Base-by-base conservation (phyloP, 2,113 vertebrate species). In the Garra rufa region DNA sequence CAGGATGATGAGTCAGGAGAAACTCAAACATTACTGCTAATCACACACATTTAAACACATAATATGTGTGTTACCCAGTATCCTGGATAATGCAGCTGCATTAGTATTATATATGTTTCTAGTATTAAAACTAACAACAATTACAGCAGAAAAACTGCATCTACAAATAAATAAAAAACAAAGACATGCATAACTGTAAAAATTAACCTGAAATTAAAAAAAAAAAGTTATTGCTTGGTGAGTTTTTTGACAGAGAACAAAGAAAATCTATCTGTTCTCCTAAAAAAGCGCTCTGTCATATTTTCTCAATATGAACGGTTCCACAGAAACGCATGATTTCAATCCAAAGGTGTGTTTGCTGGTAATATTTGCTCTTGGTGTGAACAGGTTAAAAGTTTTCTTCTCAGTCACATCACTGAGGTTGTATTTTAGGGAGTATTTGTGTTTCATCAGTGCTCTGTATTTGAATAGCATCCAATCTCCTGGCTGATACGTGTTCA, bases 151-250 rank as follows among this genome's bases (percentile, higher is more conserved):
- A 71, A 71, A 71, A 13, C 10, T 43, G 69, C 11, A 24, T 14
- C 1, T 71, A 24, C 69, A 71, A 71, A 44, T 73, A 14, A 73
- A 44, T 44, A 24, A 6, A 73, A n/a, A 38, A 73, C 41, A 73
- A 73, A 44, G n/a, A 46, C 69, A 71, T 21, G 34, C 34, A 41
- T 21, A 55, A n/a, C 52, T 57, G 19, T 63, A 65, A 30, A n/a
- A 74, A 26, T 46, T 2, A 73, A 69, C 4, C 17, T 6, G n/a
- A 74, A 46, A 44, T 44, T 44, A 6, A 67, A 6, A 13, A 48
- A 26, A 74, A 46, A 46, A 26, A 15, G n/a, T 73, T 73, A 44
- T 73, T 73, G 11, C 70, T 28, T 74, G 26, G 71, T 9, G 69
- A n/a, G 21, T 69, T 69, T 69, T 69, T 9, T 69, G 3, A 21